phyloP scores from a whole-genome alignment of 2,797 vertebrate species.

The Microcaecilia unicolor region DNA sequence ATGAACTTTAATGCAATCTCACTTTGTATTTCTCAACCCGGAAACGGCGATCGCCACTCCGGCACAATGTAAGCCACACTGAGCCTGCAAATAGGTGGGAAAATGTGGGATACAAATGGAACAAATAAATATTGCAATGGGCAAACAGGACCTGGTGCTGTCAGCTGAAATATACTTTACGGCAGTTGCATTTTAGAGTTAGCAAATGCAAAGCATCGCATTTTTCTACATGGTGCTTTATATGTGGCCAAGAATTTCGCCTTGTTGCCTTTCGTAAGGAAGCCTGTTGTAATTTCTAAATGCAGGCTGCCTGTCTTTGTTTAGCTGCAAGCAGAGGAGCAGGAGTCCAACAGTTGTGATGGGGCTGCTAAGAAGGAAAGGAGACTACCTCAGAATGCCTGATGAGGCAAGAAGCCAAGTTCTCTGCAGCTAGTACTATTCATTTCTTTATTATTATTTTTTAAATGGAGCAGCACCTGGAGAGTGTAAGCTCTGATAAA shows the following conservation, averaged over 20 bases:
- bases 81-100: too few relatives aligned
- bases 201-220: neutral
- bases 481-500: neutral
- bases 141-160: neutral
- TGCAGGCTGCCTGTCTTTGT: slow-evolving; percentile 7
- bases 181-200: neutral
- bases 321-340: slow-evolving; percentile 19
- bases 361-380: slow-evolving; percentile 13
- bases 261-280: accelerated
- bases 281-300: slow-evolving; percentile 21
- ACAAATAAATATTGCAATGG: neutral
- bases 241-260: neutral
- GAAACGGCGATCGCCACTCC: too few relatives aligned
- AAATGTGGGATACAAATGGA: too few relatives aligned
- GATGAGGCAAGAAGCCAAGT: neutral
- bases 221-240: neutral
- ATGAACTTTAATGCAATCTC: too few relatives aligned
- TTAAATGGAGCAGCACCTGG: neutral
- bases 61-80: too few relatives aligned
- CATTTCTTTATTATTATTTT: too few relatives aligned
- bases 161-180: too few relatives aligned
- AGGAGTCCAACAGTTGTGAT: neutral
- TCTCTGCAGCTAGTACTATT: neutral
- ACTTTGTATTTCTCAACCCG: too few relatives aligned
- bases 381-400: neutral